Evolutionary conservation across 2,797 vertebrate genomes (phyloP).

Genomic region (Sebastiscus albofasciatus): DNA sequence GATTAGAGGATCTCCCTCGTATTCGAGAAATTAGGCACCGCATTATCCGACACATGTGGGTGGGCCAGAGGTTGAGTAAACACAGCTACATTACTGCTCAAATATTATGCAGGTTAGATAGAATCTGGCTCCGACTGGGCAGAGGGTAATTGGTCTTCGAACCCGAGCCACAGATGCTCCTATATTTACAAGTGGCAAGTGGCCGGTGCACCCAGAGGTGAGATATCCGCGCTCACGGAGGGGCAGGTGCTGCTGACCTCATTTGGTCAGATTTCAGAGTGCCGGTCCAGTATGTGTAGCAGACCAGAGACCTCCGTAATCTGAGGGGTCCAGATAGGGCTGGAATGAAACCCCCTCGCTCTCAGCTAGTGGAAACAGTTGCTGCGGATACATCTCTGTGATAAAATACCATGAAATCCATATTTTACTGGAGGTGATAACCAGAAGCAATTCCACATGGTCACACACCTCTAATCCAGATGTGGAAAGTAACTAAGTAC

Average conservation of each 20-base stretch:
- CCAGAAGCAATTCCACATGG: slow-evolving; percentile 15
- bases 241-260: slow-evolving; percentile 26
- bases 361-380: not conserved
- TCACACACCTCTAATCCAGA: not conserved
- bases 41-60: slow-evolving; percentile 14
- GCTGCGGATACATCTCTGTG: slow-evolving; percentile 8
- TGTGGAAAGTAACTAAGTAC: not conserved
- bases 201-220: slow-evolving; percentile 15
- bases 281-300: slow-evolving; percentile 25
- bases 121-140: slow-evolving; percentile 38
- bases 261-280: slow-evolving; percentile 47
- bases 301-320: slow-evolving; percentile 16
- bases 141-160: slow-evolving; percentile 45
- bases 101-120: slow-evolving; percentile 48
- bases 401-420: slow-evolving; percentile 31
- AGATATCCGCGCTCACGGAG: not conserved
- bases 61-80: slow-evolving; percentile 50
- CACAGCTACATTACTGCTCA: slow-evolving; percentile 62
- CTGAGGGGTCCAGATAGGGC: slow-evolving; percentile 14
- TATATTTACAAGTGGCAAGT: slow-evolving; percentile 13
- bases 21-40: not conserved
- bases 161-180: slow-evolving; percentile 31
- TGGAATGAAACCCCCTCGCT: slow-evolving; percentile 29
- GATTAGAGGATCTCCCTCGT: slow-evolving; percentile 39
- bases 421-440: slow-evolving; percentile 30